Percentiles rank a stretch among this genome's conserved stretches.
Evolutionary conservation across 1,140 invertebrate species (phyloP).

Genomic region (Sarcophaga peregrina): DNA sequence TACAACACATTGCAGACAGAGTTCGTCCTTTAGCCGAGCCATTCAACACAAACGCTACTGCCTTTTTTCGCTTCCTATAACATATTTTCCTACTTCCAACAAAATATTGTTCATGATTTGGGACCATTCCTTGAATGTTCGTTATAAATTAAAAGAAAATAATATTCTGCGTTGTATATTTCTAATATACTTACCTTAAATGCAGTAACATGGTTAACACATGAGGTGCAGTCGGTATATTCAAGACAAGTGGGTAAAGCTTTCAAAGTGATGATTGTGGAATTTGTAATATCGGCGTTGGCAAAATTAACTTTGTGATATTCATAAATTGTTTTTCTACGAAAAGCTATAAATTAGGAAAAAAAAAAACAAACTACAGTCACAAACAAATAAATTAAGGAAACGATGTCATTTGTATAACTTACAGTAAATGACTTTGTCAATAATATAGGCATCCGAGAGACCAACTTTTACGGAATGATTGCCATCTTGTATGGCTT

Average conservation of each 20-base stretch:
- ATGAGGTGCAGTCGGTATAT: slow-evolving; percentile 80
- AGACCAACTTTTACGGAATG: slow-evolving; percentile 97
- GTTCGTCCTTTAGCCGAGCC: too few relatives aligned
- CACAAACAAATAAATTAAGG: too few relatives aligned
- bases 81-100: too few relatives aligned
- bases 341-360: slow-evolving; percentile 74
- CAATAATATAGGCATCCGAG: slow-evolving; percentile 96
- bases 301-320: slow-evolving; percentile 91
- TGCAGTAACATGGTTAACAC: slow-evolving; percentile 71
- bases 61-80: too few relatives aligned
- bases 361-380: too few relatives aligned
- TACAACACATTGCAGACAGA: too few relatives aligned
- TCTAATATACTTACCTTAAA: slow-evolving; percentile 70
- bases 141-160: background rate
- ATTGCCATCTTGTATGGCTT: slow-evolving; percentile 79
- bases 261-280: slow-evolving; percentile 84
- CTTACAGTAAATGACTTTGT: slow-evolving; percentile 87
- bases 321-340: slow-evolving; percentile 94
- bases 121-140: too few relatives aligned
- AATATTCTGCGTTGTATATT: too few relatives aligned
- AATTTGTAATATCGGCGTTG: slow-evolving; percentile 81
- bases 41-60: too few relatives aligned
- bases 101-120: too few relatives aligned
- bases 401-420: too few relatives aligned
- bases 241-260: slow-evolving; percentile 89